A percentile compares a stretch with the other conserved stretches of the same genome.
These are phyloP conservation scores for Nematolebias whitei DNA, from an alignment of 2,113 vertebrate genomes.

Conservation along the genomic window DNA sequence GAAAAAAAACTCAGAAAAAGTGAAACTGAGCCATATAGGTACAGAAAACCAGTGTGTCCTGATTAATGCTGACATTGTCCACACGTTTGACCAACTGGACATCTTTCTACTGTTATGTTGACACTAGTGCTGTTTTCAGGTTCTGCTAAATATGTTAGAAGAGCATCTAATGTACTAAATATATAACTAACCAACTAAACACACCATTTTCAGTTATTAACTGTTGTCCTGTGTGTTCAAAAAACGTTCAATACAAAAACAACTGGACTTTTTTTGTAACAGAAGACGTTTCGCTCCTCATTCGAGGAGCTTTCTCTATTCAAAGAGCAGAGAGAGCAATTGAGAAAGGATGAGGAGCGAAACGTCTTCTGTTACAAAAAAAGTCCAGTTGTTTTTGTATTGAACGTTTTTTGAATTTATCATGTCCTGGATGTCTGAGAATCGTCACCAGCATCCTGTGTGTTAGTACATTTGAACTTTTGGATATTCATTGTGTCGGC, in stretches of 20 bases:
- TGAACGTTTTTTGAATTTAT: no score
- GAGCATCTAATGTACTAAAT: not conserved
- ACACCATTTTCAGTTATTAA: not conserved
- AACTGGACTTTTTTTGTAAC: no score
- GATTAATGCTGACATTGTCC: constrained; percentile 12
- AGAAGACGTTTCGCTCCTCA: no score
- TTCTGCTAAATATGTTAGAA: not conserved
- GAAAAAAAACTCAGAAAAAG: constrained; percentile 93
- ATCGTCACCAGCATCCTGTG: no score
- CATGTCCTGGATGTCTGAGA: no score
- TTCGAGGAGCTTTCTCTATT: no score
- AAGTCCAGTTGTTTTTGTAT: no score
- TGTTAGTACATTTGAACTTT: not conserved
- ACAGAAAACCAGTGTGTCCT: constrained; percentile 55
- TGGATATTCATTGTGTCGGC: not conserved
- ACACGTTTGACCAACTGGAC: not conserved
- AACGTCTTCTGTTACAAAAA: no score
- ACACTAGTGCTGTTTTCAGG: not conserved
- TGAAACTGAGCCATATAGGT: constrained; percentile 99
- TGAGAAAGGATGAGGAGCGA: no score
- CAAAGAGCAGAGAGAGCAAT: no score
- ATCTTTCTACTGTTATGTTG: not conserved
- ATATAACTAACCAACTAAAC: constrained; percentile 39
- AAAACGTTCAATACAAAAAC: no score
- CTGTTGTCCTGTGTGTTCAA: not conserved